A percentile compares a stretch with the other conserved stretches of the same genome.
Evolutionary conservation across 35 echinoderm and acorn worm genomes (phyloP).

Genomic region (Acanthaster planci): DNA sequence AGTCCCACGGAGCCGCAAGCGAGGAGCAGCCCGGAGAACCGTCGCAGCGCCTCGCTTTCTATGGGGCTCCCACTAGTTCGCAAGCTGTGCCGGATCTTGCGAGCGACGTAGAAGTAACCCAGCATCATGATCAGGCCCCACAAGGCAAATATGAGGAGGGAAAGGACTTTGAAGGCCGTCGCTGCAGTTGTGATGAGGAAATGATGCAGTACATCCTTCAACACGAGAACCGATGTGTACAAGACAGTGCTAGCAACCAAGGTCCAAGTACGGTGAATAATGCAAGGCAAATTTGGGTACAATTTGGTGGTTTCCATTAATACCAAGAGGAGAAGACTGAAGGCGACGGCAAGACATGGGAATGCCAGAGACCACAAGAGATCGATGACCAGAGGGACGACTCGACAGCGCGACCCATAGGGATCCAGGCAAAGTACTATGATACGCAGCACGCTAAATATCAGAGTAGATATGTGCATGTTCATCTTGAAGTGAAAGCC

Average conservation of each 20-base stretch:
- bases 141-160: conserved; percentile 25
- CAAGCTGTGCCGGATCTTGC: conserved; percentile 20
- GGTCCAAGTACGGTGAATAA: not conserved
- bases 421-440: conserved; percentile 29
- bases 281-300: conserved; percentile 11
- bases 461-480: conserved; percentile 31
- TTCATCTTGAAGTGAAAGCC: conserved; percentile 39
- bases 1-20: conserved; percentile 26
- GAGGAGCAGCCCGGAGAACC: conserved; percentile 37
- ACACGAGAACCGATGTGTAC: not conserved
- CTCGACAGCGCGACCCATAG: conserved; percentile 5
- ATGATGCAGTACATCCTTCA: not conserved
- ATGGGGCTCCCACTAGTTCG: not conserved
- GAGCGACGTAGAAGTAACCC: conserved; percentile 29
- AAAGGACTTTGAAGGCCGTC: not conserved
- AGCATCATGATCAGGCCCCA: conserved; percentile 49
- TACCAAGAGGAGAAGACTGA: conserved; percentile 27
- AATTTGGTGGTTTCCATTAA: conserved; percentile 45
- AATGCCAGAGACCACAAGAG: conserved; percentile 42
- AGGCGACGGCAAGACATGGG: conserved; percentile 37
- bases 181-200: not conserved
- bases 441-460: conserved; percentile 41
- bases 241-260: not conserved
- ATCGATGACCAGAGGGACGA: conserved; percentile 9
- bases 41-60: conserved; percentile 24